Conservation (phyloP, 2,113 vertebrate species). For the Pseudopipra pipra region DNA sequence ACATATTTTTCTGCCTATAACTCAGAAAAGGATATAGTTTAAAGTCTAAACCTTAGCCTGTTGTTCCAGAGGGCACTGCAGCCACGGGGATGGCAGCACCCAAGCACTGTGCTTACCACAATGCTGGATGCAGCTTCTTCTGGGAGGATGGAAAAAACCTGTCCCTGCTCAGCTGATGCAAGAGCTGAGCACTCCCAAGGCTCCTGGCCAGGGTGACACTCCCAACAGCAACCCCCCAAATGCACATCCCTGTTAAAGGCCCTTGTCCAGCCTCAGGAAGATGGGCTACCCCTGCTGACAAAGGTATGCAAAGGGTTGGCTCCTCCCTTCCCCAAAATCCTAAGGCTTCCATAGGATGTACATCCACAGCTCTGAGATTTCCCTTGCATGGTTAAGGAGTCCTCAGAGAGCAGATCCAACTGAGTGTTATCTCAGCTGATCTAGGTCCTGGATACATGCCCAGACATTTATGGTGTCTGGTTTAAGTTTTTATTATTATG, state of each 20-base stretch:
- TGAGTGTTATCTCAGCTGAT: background rate
- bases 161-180: background rate
- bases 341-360: fast-evolving
- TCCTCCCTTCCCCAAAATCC: background rate
- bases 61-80: background rate
- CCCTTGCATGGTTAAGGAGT: background rate
- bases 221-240: background rate
- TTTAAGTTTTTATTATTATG: background rate
- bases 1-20: background rate
- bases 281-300: background rate
- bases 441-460: background rate
- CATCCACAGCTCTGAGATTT: background rate
- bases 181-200: background rate
- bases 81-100: background rate
- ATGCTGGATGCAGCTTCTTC: background rate
- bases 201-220: background rate
- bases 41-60: background rate
- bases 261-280: background rate
- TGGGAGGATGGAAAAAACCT: background rate
- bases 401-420: background rate
- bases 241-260: fast-evolving
- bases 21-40: background rate
- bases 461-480: background rate
- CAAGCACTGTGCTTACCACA: background rate
- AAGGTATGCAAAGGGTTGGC: background rate